phyloP scores from a whole-genome alignment of 2,888 invertebrate genomes.

The Ischnura elegans region DNA sequence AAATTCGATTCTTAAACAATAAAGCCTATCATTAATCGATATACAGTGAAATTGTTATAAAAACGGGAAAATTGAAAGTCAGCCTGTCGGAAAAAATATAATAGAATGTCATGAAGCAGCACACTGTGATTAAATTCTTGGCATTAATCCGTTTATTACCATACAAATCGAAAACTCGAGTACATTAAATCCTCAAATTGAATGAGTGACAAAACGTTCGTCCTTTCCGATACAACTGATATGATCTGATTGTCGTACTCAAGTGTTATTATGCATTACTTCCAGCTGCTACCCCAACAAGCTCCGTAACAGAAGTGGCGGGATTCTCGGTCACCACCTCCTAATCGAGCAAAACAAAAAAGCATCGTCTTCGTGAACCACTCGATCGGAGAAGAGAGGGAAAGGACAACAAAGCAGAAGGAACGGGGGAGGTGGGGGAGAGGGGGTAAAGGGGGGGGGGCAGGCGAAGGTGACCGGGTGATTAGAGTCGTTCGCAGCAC shows the following conservation, averaged over 20 bases:
- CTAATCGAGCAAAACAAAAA: slow-evolving; percentile 3
- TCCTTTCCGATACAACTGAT: not conserved
- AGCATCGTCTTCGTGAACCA: slow-evolving; percentile 31
- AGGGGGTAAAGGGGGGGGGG: slow-evolving; percentile 70
- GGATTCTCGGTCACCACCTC: slow-evolving; percentile 48
- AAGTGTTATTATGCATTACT: slow-evolving; percentile 1
- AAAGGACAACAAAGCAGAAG: slow-evolving; percentile 33
- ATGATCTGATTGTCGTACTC: not conserved
- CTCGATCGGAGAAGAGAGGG: slow-evolving; percentile 60
- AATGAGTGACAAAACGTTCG: no score
- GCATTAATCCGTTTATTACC: no score
- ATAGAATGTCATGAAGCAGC: no score
- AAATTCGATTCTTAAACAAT: no score
- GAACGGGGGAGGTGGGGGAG: slow-evolving; percentile 69
- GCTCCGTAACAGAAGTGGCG: slow-evolving; percentile 50
- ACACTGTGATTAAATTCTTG: no score
- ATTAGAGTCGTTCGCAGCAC: slow-evolving; percentile 77
- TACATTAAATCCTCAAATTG: no score
- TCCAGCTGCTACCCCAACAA: slow-evolving; percentile 42
- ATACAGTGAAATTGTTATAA: no score
- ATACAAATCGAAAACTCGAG: no score
- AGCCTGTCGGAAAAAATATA: no score
- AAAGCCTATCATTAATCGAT: no score
- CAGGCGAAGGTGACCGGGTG: slow-evolving; percentile 70
- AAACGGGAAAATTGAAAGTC: no score